Percentiles rank a stretch among this genome's conserved stretches.
Conservation (phyloP, 2,888 invertebrate genomes). For the Bedellia somnulentella region DNA sequence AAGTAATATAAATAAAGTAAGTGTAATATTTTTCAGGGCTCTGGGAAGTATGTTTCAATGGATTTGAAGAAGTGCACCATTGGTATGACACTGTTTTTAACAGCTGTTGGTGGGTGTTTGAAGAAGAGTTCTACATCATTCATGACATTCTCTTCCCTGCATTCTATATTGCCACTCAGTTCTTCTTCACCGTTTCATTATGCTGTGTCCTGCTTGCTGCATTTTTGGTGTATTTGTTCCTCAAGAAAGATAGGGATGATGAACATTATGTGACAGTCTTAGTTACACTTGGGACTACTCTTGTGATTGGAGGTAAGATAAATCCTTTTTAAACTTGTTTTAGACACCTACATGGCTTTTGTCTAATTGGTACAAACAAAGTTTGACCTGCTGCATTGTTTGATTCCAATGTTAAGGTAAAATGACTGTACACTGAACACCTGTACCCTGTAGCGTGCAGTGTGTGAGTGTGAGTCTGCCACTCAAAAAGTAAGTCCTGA, state of each 20-base stretch:
- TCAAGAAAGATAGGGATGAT: constrained; percentile 74
- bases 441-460: no score
- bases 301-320: constrained; percentile 66
- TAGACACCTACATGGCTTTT: no score
- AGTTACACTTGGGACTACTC: constrained; percentile 72
- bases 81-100: constrained; percentile 81
- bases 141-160: constrained; percentile 86
- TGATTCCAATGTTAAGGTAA: no score
- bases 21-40: constrained; percentile 79
- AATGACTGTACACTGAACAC: no score
- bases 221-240: constrained; percentile 72
- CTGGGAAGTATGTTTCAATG: constrained; percentile 92
- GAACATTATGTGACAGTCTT: constrained; percentile 75
- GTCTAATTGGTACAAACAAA: no score
- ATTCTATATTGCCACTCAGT: constrained; percentile 92
- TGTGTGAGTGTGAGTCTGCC: no score
- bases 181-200: constrained; percentile 88
- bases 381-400: no score
- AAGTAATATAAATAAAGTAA: no score
- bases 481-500: no score
- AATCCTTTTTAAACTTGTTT: no score
- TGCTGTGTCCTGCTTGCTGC: constrained; percentile 77
- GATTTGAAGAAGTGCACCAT: constrained; percentile 83
- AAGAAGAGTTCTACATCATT: constrained; percentile 95
- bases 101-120: constrained; percentile 97